Evolutionary conservation across 2,888 invertebrate genomes (phyloP).

Genomic region (Alitta virens): DNA sequence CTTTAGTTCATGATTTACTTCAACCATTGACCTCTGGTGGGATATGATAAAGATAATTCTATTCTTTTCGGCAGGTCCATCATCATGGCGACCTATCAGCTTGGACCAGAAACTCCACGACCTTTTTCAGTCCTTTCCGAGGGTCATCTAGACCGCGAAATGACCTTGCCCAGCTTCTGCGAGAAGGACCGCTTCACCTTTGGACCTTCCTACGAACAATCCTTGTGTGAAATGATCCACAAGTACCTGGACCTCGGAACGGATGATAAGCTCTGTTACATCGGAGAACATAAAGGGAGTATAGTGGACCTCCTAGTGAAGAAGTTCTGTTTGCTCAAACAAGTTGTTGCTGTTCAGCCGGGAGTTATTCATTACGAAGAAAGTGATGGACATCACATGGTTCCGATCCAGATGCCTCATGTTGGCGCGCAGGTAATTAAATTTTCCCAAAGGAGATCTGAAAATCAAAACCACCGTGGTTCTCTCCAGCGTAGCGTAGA

Average conservation of each 20-base stretch:
- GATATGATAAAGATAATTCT: too few relatives aligned
- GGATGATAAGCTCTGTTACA: constrained; percentile 46
- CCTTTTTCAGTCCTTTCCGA: constrained; percentile 52
- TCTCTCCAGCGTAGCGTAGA: constrained; percentile 9
- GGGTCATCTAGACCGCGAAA: constrained; percentile 34
- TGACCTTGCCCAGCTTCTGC: constrained; percentile 35
- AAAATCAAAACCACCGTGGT: too few relatives aligned
- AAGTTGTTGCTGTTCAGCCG: constrained; percentile 43
- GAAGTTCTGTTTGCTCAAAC: constrained; percentile 48
- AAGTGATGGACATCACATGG: constrained; percentile 33
- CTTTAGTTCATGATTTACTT: too few relatives aligned
- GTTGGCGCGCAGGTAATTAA: constrained; percentile 51
- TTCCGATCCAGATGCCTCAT: constrained; percentile 40
- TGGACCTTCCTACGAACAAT: constrained; percentile 43
- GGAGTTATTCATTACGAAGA: constrained; percentile 49
- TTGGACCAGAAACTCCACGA: constrained; percentile 52
- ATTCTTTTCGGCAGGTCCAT: too few relatives aligned
- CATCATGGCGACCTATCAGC: constrained; percentile 28
- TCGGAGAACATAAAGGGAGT: constrained; percentile 47
- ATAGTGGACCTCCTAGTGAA: constrained; percentile 37
- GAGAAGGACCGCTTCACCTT: constrained; percentile 39
- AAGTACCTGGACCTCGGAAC: constrained; percentile 48
- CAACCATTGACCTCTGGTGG: too few relatives aligned
- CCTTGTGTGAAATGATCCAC: constrained; percentile 41
- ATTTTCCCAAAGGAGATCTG: too few relatives aligned